Percentiles rank a stretch among this genome's conserved stretches.
These are phyloP conservation scores for Okamejei kenojei DNA, from an alignment of 2,797 vertebrate genomes.

Conservation along the genomic window DNA sequence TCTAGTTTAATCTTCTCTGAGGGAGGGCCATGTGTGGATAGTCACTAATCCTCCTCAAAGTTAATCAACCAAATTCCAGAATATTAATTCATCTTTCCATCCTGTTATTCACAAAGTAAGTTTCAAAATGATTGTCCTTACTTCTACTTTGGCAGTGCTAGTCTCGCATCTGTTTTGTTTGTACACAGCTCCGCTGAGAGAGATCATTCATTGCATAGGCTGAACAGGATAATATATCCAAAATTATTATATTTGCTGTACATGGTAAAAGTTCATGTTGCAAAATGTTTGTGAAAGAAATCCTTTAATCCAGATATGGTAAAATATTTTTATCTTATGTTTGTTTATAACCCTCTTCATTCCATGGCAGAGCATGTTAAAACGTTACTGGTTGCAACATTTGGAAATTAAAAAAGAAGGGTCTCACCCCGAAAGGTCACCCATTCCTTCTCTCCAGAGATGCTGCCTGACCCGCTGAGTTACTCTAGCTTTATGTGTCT, in stretches of 20 bases:
- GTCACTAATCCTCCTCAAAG: background rate
- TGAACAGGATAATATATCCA: background rate
- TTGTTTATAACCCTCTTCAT: background rate
- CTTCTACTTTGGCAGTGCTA: background rate
- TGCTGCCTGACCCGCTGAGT: too few relatives aligned
- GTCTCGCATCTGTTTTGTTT: background rate
- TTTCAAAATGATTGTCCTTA: background rate
- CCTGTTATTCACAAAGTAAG: background rate
- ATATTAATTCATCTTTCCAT: background rate
- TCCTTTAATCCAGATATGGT: background rate
- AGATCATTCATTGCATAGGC: background rate
- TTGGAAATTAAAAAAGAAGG: background rate
- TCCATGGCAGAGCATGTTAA: background rate
- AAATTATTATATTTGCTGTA: background rate
- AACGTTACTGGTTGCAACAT: background rate
- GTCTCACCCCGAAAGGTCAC: too few relatives aligned
- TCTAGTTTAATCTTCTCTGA: background rate
- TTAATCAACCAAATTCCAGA: background rate
- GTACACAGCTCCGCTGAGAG: background rate
- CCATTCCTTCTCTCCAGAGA: too few relatives aligned
- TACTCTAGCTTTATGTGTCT: too few relatives aligned
- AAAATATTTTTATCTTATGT: background rate
- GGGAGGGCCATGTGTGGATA: background rate
- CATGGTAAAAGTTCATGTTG: background rate
- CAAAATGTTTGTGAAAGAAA: background rate